These are phyloP conservation scores for Squalus acanthias DNA, from an alignment of 2,797 vertebrate species.

Conservation along the genomic window DNA sequence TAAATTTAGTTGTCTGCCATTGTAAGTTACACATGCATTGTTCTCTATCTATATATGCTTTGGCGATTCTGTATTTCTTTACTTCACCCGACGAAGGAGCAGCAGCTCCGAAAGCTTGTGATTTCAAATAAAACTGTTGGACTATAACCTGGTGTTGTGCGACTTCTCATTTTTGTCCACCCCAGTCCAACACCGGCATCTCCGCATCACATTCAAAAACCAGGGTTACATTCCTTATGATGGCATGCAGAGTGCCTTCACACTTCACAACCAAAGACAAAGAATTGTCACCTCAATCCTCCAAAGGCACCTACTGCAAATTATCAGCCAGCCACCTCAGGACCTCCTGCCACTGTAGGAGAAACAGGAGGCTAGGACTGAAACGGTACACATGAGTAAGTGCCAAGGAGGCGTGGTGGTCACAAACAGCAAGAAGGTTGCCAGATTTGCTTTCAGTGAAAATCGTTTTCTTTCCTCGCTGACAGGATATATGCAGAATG, in stretches of 20 bases:
- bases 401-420: not conserved
- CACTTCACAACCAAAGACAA: not conserved
- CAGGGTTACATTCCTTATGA: not conserved
- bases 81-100: too few species aligned
- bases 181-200: too few species aligned
- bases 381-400: not conserved
- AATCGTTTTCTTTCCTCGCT: not conserved
- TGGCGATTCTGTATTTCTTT: too few species aligned
- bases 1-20: too few species aligned
- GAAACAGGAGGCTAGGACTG: not conserved
- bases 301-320: not conserved
- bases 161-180: too few species aligned
- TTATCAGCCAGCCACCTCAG: not conserved
- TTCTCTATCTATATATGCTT: too few species aligned
- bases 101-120: too few species aligned
- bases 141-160: too few species aligned
- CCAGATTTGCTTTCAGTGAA: not conserved
- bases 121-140: too few species aligned
- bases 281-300: not conserved
- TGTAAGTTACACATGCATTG: too few species aligned
- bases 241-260: not conserved
- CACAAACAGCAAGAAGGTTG: not conserved
- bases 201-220: not conserved
- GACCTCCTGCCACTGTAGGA: not conserved
- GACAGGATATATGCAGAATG: not conserved